phyloP scores from a whole-genome alignment of 2,888 invertebrate genomes.

The Macrophya annulata region DNA sequence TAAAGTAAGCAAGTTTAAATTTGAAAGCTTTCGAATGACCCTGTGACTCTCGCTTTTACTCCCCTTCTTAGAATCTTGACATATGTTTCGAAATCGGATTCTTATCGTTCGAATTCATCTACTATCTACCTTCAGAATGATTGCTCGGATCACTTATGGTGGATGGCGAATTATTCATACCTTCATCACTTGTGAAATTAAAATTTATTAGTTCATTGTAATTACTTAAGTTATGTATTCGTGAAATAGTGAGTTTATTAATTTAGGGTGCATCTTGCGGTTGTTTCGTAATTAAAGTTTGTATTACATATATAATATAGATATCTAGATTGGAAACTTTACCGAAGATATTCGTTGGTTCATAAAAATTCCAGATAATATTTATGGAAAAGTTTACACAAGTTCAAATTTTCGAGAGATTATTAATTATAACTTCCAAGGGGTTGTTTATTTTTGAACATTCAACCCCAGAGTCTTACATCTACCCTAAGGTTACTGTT shows the following conservation, averaged over 20 bases:
- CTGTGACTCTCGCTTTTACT: conserved; percentile 35
- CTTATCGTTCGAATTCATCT: conserved; percentile 36
- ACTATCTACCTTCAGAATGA: neutral
- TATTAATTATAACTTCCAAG: conserved; percentile 46
- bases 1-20: conserved; percentile 53
- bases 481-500: conserved; percentile 38
- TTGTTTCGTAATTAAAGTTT: neutral
- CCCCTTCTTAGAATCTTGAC: neutral
- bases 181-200: neutral
- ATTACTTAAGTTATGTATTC: neutral
- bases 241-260: neutral
- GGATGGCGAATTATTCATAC: neutral
- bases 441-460: conserved; percentile 44
- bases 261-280: neutral
- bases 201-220: neutral
- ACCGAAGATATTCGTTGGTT: conserved; percentile 21
- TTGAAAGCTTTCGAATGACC: conserved; percentile 50
- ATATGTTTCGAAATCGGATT: conserved; percentile 4
- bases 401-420: conserved; percentile 38
- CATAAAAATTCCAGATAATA: conserved; percentile 33
- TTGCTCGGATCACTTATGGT: neutral
- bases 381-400: conserved; percentile 24
- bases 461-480: conserved; percentile 35
- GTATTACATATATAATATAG: neutral
- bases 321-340: conserved; percentile 13